Percentiles rank a stretch among this genome's conserved stretches.
phyloP scores from a whole-genome alignment of 2,888 invertebrate genomes.

The Crematogaster levior region DNA sequence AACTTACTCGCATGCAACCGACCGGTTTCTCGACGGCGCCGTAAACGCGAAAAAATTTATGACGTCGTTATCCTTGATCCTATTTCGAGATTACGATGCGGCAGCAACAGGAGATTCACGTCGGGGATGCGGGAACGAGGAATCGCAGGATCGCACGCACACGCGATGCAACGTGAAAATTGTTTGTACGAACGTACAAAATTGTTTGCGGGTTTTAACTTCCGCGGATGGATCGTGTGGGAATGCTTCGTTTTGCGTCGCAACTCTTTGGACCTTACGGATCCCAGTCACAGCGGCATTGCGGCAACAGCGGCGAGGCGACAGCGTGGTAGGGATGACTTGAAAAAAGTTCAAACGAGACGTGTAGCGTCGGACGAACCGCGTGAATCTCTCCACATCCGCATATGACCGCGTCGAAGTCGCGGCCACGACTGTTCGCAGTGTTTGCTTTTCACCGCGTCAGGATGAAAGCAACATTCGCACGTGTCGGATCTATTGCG shows the following conservation, averaged over 20 bases:
- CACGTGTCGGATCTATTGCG: slow-evolving; percentile 11
- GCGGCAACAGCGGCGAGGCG: not conserved
- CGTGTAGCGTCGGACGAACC: not conserved
- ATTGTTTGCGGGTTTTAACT: not conserved
- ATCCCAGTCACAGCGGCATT: slow-evolving; percentile 35
- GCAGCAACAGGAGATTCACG: slow-evolving; percentile 10
- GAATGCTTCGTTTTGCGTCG: slow-evolving; percentile 34
- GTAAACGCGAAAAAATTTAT: slow-evolving; percentile 34
- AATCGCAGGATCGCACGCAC: not conserved
- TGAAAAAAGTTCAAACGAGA: slow-evolving; percentile 64
- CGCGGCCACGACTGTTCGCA: slow-evolving; percentile 50
- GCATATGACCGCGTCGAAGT: slow-evolving; percentile 51
- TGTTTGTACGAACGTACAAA: not conserved
- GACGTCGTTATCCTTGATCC: slow-evolving; percentile 55
- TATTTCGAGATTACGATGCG: slow-evolving; percentile 46
- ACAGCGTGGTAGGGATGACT: slow-evolving; percentile 56
- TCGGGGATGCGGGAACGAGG: not conserved
- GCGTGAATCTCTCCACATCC: slow-evolving; percentile 50
- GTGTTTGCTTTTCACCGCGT: not conserved
- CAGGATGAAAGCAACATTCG: slow-evolving; percentile 36
- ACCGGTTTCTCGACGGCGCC: slow-evolving; percentile 39
- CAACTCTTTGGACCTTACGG: slow-evolving; percentile 66
- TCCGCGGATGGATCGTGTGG: slow-evolving; percentile 18
- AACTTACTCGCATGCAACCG: slow-evolving; percentile 32
- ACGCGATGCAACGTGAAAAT: no score